Percentiles rank a stretch among this genome's conserved stretches.
phyloP scores from a whole-genome alignment of 1,140 invertebrate species.

The Harpegnathos saltator region DNA sequence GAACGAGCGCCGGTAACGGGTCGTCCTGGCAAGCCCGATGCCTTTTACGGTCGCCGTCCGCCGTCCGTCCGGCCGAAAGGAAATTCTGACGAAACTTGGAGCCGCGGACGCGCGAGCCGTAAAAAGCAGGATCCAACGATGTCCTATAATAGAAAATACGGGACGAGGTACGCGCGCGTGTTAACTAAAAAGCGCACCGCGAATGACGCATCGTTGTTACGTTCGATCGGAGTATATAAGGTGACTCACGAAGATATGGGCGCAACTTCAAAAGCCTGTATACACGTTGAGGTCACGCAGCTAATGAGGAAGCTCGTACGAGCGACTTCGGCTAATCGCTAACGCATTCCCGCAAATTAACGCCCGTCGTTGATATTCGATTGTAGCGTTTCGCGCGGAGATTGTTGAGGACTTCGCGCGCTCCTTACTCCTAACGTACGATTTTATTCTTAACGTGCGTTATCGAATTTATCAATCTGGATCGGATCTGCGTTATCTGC shows the following conservation, averaged over 20 bases:
- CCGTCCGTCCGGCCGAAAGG: slow-evolving; percentile 71
- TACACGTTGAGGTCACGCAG: slow-evolving; percentile 25
- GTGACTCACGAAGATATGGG: slow-evolving; percentile 43
- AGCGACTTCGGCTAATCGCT: no score
- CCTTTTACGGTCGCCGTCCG: slow-evolving; percentile 83
- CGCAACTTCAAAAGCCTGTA: slow-evolving; percentile 33
- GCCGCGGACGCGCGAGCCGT: not conserved
- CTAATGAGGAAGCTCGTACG: no score
- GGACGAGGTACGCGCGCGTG: not conserved
- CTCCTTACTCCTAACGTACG: no score
- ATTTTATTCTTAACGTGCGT: no score
- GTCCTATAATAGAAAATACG: slow-evolving; percentile 54
- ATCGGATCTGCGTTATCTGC: no score
- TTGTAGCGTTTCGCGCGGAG: no score
- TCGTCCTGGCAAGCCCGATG: slow-evolving; percentile 55
- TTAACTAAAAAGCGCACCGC: slow-evolving; percentile 3
- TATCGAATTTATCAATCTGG: no score
- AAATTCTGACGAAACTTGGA: slow-evolving; percentile 67
- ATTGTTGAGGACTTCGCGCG: no score
- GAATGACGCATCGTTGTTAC: slow-evolving; percentile 47
- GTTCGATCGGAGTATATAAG: slow-evolving; percentile 39
- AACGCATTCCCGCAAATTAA: no score
- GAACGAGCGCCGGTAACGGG: slow-evolving; percentile 34
- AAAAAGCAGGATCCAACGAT: slow-evolving; percentile 15
- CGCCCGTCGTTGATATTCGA: no score